Conservation (phyloP, 2,888 invertebrate species). For the Asteroscopus sphinx region DNA sequence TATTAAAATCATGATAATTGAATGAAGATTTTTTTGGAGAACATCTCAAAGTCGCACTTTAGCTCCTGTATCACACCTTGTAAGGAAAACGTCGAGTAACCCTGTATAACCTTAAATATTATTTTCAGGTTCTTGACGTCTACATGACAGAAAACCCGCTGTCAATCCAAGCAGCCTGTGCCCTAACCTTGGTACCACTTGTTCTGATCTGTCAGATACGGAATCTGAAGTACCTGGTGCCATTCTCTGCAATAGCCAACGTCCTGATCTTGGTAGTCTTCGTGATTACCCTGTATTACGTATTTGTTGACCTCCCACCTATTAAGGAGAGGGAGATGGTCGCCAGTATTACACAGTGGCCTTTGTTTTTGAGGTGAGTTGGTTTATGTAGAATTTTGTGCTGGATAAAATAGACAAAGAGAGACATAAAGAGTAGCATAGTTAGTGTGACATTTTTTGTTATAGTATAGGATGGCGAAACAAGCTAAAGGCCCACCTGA, state of each 20-base stretch:
- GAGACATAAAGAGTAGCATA: too few relatives aligned
- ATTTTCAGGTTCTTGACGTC: slow-evolving; percentile 86
- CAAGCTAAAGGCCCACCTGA: too few relatives aligned
- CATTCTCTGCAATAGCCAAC: slow-evolving; percentile 97
- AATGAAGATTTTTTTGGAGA: too few relatives aligned
- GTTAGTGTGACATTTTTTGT: too few relatives aligned
- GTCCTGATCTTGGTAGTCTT: slow-evolving; percentile 94
- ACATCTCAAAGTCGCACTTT: too few relatives aligned
- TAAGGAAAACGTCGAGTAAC: too few relatives aligned
- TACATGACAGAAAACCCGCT: slow-evolving; percentile 80
- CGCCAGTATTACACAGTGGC: slow-evolving; percentile 91
- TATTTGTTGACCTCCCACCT: slow-evolving; percentile 90
- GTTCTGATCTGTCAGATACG: slow-evolving; percentile 93
- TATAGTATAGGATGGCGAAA: too few relatives aligned
- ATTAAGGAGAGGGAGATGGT: slow-evolving; percentile 80
- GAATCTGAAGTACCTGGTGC: slow-evolving; percentile 95
- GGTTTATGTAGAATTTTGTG: not conserved
- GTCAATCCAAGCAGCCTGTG: slow-evolving; percentile 91
- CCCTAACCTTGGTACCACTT: slow-evolving; percentile 92
- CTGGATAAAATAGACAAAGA: not conserved
- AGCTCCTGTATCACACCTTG: too few relatives aligned
- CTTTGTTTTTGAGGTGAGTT: slow-evolving; percentile 94
- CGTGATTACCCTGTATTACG: slow-evolving; percentile 94
- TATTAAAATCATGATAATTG: too few relatives aligned
- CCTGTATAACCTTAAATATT: slow-evolving; percentile 5